Evolutionary conservation across 2,888 invertebrate species (phyloP), one percentile per base, ranked within the genome.

Genomic region (Folsomia manolachei): DNA sequence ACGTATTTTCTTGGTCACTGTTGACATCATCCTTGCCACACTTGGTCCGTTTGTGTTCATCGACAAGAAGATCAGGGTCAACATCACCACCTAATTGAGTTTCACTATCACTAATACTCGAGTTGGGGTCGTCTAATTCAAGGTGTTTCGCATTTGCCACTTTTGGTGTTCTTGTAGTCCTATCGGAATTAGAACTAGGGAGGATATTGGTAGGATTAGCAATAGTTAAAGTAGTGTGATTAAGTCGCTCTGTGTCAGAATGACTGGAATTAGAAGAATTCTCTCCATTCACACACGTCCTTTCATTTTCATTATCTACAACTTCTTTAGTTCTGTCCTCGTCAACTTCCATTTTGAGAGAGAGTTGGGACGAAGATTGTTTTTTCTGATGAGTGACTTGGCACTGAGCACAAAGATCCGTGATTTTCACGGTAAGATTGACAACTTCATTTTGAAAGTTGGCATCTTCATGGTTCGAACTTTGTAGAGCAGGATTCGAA

Each of bases 341-440:
- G 23, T 67, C 74, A 67, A 75, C 63, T 61, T 75, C 74, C 72
- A 72, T 72, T 70, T 75, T 72, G 21, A 75, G 64, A 23, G 67
- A n/a, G 60, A n/a, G 26, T 69, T 62, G 27, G 68, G 61, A 24
- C 70, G 56, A 4, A 65, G 65, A n/a, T 73, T 71, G 39, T 76
- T 74, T 74, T 71, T 51, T 72, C 74, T 66, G 39, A 39, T 75
- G 74, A 70, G 71, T 70, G 56, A 69, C 74, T 70, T 75, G 73
- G 72, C 78, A 78, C 71, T 76, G 75, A 71, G 76, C 71, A 74
- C 78, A 78, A 61, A 77, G 71, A 60, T 71, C 73, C 18, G 76
- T 61, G n/a, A 63, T 21, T 60, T 64, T 73, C 56, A 76, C 67
- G 24, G 65, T 56, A 56, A 71, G 66, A 62, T 62, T 73, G 70